Conservation (phyloP, 2,797 vertebrate species). For the Hemitrygon akajei region DNA sequence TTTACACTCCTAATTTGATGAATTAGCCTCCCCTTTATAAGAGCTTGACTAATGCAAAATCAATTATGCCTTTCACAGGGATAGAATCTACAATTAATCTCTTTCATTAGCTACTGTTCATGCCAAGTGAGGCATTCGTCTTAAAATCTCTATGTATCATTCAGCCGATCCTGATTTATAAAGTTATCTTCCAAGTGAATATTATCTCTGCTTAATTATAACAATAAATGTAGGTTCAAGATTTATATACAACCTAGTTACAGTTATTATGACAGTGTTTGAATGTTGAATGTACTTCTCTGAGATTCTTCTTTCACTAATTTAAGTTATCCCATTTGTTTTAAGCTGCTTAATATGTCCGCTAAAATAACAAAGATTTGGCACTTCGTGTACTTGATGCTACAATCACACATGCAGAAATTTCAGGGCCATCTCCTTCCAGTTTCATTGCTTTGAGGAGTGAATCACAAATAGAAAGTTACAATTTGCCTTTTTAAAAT, state of each 20-base stretch:
- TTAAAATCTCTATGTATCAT: background rate
- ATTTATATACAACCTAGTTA: background rate
- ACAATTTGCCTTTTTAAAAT: background rate
- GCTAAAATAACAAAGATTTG: background rate
- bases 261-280: background rate
- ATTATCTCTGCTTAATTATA: background rate
- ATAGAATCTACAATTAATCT: constrained; percentile 25
- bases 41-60: constrained; percentile 22
- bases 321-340: background rate
- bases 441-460: background rate
- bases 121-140: background rate
- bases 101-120: background rate
- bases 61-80: constrained; percentile 5
- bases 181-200: background rate
- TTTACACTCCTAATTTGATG: constrained; percentile 5
- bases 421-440: background rate
- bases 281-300: background rate
- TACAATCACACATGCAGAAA: background rate
- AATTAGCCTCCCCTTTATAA: background rate
- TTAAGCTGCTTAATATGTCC: background rate
- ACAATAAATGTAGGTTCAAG: background rate
- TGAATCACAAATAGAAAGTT: background rate
- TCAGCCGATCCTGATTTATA: background rate
- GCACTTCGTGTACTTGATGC: background rate
- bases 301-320: background rate